Evolutionary conservation across 2,113 vertebrate genomes (phyloP).

Genomic region (Hippocampus comes): DNA sequence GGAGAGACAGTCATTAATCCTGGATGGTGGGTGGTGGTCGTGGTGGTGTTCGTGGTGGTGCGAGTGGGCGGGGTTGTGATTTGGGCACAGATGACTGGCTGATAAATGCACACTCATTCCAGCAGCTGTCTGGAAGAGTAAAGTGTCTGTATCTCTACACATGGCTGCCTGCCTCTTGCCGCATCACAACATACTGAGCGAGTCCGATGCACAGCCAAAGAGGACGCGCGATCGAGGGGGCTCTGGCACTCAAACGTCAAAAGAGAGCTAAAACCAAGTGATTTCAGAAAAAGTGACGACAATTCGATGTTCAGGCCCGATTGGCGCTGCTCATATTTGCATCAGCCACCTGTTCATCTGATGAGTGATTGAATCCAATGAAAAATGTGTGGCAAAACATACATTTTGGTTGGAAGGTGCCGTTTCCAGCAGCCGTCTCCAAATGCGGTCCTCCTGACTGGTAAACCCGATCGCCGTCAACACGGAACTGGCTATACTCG

Average conservation of each 20-base stretch:
- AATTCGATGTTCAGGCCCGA: background rate
- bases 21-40: constrained; percentile 50
- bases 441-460: no score
- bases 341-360: no score
- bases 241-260: constrained; percentile 55
- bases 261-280: constrained; percentile 28
- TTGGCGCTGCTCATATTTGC: no score
- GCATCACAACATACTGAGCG: constrained; percentile 68
- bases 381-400: no score
- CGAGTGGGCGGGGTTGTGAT: constrained; percentile 58
- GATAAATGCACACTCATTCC: constrained; percentile 74
- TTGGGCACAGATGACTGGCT: constrained; percentile 69
- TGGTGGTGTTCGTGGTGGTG: constrained; percentile 41
- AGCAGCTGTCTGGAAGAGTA: constrained; percentile 71
- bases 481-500: no score
- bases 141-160: constrained; percentile 66
- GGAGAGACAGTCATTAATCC: constrained; percentile 75
- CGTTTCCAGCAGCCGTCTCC: no score
- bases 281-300: background rate
- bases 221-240: constrained; percentile 56
- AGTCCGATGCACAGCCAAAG: constrained; percentile 53
- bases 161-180: constrained; percentile 69
- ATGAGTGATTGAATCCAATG: no score
- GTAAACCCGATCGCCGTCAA: no score
- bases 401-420: no score